Conservation (phyloP, 2,797 vertebrate genomes). For the Leptoclinus maculatus region DNA sequence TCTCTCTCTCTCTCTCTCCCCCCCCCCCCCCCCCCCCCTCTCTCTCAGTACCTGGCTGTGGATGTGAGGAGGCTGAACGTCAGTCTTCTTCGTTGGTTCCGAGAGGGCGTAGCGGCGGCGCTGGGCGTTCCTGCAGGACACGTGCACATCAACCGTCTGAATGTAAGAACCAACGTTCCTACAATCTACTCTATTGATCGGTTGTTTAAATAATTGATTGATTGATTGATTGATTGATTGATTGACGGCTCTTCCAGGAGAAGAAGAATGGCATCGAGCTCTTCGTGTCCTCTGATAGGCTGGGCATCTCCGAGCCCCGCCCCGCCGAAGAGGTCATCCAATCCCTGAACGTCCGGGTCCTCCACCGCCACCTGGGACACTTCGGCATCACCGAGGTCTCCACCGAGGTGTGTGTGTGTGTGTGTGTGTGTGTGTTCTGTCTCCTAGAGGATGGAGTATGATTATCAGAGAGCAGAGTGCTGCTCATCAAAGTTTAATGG, state of each 20-base stretch:
- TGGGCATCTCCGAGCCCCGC: slow-evolving; percentile 84
- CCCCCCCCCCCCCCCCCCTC: neutral
- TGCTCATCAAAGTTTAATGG: slow-evolving; percentile 54
- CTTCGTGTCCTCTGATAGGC: slow-evolving; percentile 90
- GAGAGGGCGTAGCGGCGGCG: slow-evolving; percentile 89
- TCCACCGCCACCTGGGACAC: slow-evolving; percentile 90
- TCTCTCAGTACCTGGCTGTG: slow-evolving; percentile 88
- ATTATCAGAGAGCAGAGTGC: too few species aligned
- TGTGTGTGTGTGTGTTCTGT: too few species aligned
- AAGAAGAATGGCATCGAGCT: slow-evolving; percentile 93
- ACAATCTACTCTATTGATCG: too few species aligned
- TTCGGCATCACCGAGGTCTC: slow-evolving; percentile 93
- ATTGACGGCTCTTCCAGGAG: slow-evolving; percentile 74
- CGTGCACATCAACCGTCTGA: slow-evolving; percentile 91
- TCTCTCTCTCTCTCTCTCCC: too few species aligned
- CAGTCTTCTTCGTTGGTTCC: slow-evolving; percentile 90
- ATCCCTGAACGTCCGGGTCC: slow-evolving; percentile 89
- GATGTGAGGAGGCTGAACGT: slow-evolving; percentile 89
- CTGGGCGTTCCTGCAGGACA: slow-evolving; percentile 87
- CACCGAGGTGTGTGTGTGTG: slow-evolving; percentile 84
- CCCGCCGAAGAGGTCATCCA: slow-evolving; percentile 91
- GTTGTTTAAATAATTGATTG: too few species aligned
- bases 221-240: neutral
- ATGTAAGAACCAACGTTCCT: slow-evolving; percentile 79
- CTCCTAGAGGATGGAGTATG: too few species aligned